phyloP scores from a whole-genome alignment of 1,140 invertebrate genomes.

The Lysiphlebus fabarum region DNA sequence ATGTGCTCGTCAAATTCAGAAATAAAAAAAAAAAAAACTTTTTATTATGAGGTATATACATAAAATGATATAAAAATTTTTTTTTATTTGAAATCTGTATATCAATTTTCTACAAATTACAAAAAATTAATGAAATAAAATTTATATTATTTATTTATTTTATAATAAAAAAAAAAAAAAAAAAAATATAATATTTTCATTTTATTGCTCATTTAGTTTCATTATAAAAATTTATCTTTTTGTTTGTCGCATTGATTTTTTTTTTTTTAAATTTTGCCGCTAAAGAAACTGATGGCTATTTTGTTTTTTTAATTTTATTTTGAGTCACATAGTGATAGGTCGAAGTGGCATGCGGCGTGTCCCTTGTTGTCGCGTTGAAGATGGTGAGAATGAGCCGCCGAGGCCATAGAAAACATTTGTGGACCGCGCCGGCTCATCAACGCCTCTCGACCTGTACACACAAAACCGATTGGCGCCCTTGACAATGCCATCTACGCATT shows the following conservation, averaged over 20 bases:
- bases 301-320: background rate
- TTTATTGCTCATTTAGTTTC: too few relatives aligned
- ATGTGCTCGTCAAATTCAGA: too few relatives aligned
- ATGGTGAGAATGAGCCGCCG: conserved; percentile 30
- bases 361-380: conserved; percentile 19
- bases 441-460: conserved; percentile 35
- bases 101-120: too few relatives aligned
- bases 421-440: conserved; percentile 50
- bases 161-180: too few relatives aligned
- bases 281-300: background rate
- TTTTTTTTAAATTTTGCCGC: background rate
- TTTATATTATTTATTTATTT: too few relatives aligned
- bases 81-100: too few relatives aligned
- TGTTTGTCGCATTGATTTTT: conserved; percentile 13
- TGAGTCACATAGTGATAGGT: conserved; percentile 35
- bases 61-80: too few relatives aligned
- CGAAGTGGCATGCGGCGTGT: conserved; percentile 42
- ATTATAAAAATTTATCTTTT: background rate
- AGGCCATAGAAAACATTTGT: conserved; percentile 46
- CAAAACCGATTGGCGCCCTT: conserved; percentile 30
- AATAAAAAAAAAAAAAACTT: too few relatives aligned
- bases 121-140: too few relatives aligned
- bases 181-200: too few relatives aligned
- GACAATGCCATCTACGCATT: conserved; percentile 33
- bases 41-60: too few relatives aligned